Base-by-base conservation (phyloP, 2,888 invertebrate species). In the Agrochola circellaris region DNA sequence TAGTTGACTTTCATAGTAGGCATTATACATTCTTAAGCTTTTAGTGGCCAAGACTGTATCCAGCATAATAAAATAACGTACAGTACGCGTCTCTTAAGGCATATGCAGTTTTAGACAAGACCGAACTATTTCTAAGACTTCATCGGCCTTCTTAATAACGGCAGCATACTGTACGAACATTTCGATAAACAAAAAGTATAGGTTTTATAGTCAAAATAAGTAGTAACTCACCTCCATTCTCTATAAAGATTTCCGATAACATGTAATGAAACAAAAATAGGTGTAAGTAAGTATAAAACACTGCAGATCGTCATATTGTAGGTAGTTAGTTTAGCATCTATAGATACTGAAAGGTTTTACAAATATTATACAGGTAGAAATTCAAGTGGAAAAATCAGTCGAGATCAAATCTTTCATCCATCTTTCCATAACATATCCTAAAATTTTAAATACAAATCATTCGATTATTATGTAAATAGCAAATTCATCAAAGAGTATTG, bases 141-240 rank as follows among this genome's bases (percentile, higher is more conserved):
- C 23, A 67, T 30, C 5, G 15, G 48, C 15, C 8, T 48, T 15
- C 3, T 34, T 9, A 23, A 48, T 6, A 0, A 67, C 6, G 9
- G 15, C 2, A 15, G 23, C 15, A 67, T 48, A 15, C 30, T 48
- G 30, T 67, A 51, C 23, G 3, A 75, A 51, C 26, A 74, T 60
- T 74, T 38, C 15, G 0, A 61, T 42, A 75, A 42, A 77, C 26
- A 66, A 71, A 67, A 69, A 73, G 8, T 60, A 34, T n/a, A 51
- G 23, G 61, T 76, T 76, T 77, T 61, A 48, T 54, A 85, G 42
- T 71, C 51, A 83, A 81, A 84, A 75, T 83, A 82, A 75, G 81
- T 84, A 69, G 81, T 82, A 88, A 96, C 96, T 96, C 94, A 96
- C 96, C 96, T 93, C 96, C 96, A 81, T 96, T 96, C 88, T 96